Percentiles rank a stretch among this genome's conserved stretches.
phyloP scores from a whole-genome alignment of 2,888 invertebrate species.

The Nemotelus pantherinus region DNA sequence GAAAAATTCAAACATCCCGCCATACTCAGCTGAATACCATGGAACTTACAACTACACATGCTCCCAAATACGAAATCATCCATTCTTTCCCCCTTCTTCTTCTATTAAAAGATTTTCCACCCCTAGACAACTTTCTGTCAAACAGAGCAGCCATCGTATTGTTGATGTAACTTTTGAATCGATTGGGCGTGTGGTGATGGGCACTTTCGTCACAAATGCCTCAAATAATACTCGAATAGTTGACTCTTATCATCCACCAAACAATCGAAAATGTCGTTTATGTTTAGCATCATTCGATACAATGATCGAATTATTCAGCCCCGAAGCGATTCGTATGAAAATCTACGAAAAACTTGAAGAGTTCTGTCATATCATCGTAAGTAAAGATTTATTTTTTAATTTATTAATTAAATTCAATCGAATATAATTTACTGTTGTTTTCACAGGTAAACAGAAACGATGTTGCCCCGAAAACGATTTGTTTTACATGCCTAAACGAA shows the following conservation, averaged over 20 bases:
- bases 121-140: too few species aligned
- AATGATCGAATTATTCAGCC: slow-evolving; percentile 37
- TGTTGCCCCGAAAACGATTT: slow-evolving; percentile 40
- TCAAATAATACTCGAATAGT: neutral
- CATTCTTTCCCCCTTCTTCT: too few species aligned
- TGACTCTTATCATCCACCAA: neutral
- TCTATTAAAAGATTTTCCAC: too few species aligned
- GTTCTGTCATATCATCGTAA: slow-evolving; percentile 42
- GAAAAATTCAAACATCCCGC: too few species aligned
- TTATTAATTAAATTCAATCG: neutral
- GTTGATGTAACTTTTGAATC: too few species aligned
- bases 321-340: slow-evolving; percentile 12
- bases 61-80: too few species aligned
- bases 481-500: slow-evolving; percentile 46
- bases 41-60: too few species aligned
- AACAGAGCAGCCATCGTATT: too few species aligned
- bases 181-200: neutral
- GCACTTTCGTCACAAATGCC: neutral
- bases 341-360: slow-evolving; percentile 37
- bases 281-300: slow-evolving; percentile 32
- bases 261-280: slow-evolving; percentile 38
- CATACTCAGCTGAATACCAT: too few species aligned
- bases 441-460: slow-evolving; percentile 40
- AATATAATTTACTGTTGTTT: neutral
- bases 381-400: neutral